Evolutionary conservation across 1,140 invertebrate species (phyloP).

Genomic region (Drosophila sucinea): DNA sequence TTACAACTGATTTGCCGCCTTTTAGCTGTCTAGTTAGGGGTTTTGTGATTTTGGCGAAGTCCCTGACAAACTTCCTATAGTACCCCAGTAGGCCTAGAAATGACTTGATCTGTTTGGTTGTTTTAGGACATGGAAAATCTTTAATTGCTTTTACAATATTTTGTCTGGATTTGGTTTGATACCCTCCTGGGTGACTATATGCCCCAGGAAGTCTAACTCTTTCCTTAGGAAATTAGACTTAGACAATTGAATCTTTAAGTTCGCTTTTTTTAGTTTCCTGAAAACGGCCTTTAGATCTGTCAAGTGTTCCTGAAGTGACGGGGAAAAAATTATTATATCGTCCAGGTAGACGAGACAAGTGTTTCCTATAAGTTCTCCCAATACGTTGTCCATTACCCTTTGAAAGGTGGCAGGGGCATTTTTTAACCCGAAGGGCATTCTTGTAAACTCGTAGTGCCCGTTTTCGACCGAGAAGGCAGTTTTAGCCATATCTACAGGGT

Average conservation of each 20-base stretch:
- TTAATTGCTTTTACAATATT: conserved; percentile 7
- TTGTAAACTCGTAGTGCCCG: too few relatives aligned
- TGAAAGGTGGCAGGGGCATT: too few relatives aligned
- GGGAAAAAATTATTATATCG: conserved; percentile 4
- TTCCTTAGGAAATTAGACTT: background rate
- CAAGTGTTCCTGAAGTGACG: background rate
- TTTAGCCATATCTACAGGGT: too few relatives aligned
- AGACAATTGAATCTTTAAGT: background rate
- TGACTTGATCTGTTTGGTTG: background rate
- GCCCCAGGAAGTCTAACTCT: background rate
- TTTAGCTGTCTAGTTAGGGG: conserved; percentile 2
- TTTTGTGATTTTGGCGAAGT: conserved; percentile 7
- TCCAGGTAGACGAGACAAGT: background rate
- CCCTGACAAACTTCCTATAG: too few relatives aligned
- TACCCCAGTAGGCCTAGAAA: too few relatives aligned
- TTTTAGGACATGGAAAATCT: background rate
- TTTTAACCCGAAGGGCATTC: too few relatives aligned
- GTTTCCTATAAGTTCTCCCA: background rate
- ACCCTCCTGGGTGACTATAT: background rate
- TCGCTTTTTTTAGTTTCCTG: background rate
- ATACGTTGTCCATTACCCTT: background rate
- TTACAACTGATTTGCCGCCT: background rate
- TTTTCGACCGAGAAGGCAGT: too few relatives aligned
- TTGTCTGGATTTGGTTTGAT: background rate
- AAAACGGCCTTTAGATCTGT: background rate